A percentile compares a stretch with the other conserved stretches of the same genome.
phyloP scores from a whole-genome alignment of 2,113 vertebrate species.

The Menidia beryllina region DNA sequence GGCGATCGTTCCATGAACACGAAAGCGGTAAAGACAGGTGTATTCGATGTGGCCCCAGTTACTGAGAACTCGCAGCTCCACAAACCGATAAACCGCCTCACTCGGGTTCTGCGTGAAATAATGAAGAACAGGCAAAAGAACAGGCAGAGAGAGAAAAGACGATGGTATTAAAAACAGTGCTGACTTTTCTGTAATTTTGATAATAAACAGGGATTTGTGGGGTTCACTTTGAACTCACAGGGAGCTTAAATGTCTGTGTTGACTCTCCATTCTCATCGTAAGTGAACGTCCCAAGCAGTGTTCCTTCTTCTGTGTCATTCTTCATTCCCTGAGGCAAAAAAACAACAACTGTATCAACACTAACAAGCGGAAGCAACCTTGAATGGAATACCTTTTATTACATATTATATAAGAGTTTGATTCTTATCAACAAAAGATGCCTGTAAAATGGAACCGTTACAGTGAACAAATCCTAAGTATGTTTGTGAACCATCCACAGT shows the following conservation, averaged over 20 bases:
- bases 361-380: no score
- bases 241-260: conserved; percentile 90
- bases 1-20: conserved; percentile 87
- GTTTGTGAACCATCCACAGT: no score
- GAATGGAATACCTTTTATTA: no score
- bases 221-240: conserved; percentile 75
- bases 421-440: no score
- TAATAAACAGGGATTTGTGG: not conserved
- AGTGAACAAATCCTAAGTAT: no score
- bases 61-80: conserved; percentile 86
- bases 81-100: conserved; percentile 36
- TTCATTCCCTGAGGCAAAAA: conserved; percentile 83
- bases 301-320: conserved; percentile 87
- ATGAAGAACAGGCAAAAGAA: not conserved
- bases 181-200: not conserved
- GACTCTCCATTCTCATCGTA: conserved; percentile 87
- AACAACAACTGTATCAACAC: not conserved
- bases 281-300: conserved; percentile 85
- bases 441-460: no score
- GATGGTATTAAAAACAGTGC: not conserved
- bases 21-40: conserved; percentile 97
- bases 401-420: no score
- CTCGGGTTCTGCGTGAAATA: conserved; percentile 37
- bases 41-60: conserved; percentile 97
- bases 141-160: not conserved